These are phyloP conservation scores for Cavia aperea DNA, from an alignment of 2,113 vertebrate species.

Conservation along the genomic window DNA sequence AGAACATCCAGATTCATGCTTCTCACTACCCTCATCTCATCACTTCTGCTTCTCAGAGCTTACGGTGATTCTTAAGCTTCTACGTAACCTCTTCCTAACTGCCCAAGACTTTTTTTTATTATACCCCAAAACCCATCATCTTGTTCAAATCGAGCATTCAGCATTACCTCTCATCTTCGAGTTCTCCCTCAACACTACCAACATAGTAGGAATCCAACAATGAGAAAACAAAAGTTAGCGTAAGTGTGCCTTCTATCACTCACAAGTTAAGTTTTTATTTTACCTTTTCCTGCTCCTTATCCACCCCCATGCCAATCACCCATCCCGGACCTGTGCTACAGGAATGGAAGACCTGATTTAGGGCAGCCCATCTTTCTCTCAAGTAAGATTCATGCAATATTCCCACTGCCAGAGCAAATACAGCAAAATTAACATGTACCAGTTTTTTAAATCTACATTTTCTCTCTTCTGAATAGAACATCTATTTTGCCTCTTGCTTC, in stretches of 20 bases:
- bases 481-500: constrained; percentile 39
- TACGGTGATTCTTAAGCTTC: too few species aligned
- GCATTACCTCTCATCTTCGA: neutral
- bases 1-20: too few species aligned
- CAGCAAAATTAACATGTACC: neutral
- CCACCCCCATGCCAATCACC: neutral
- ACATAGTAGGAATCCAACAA: neutral
- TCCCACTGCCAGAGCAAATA: neutral
- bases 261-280: constrained; percentile 10
- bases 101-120: too few species aligned
- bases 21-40: too few species aligned
- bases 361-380: neutral
- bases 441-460: neutral
- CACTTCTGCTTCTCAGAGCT: too few species aligned
- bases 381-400: neutral
- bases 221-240: neutral
- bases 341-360: neutral
- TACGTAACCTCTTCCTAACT: too few species aligned
- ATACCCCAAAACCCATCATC: neutral
- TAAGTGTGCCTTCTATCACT: neutral
- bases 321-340: neutral
- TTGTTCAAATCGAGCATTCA: constrained; percentile 21
- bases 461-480: constrained; percentile 28
- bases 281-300: neutral
- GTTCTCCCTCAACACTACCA: neutral